These are phyloP conservation scores for Taenioides sp. DNA, from an alignment of 2,797 vertebrate genomes.

Conservation along the genomic window DNA sequence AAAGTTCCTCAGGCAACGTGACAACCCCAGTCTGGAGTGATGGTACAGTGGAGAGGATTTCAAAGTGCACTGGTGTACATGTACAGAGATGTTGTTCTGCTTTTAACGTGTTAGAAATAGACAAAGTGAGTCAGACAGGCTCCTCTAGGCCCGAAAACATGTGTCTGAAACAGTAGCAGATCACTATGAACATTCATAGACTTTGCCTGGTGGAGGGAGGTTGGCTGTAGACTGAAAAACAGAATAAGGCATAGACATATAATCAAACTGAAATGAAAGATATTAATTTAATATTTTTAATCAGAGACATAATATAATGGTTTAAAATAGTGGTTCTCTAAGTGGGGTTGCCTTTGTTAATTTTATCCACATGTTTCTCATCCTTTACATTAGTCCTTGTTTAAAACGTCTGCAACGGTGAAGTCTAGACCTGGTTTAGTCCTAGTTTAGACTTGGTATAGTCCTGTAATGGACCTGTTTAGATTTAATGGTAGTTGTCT, in stretches of 20 bases:
- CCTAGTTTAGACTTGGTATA: no score
- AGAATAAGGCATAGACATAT: neutral
- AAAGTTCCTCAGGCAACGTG: slow-evolving; percentile 52
- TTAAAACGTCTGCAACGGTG: no score
- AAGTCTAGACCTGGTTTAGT: no score
- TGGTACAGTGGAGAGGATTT: slow-evolving; percentile 9
- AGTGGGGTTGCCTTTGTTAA: no score
- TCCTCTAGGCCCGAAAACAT: slow-evolving; percentile 63
- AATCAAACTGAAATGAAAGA: no score
- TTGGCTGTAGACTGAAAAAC: neutral
- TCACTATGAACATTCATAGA: slow-evolving; percentile 18
- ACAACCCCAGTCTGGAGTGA: slow-evolving; percentile 29
- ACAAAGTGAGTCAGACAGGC: slow-evolving; percentile 56
- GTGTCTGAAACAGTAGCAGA: slow-evolving; percentile 60
- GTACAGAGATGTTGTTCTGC: slow-evolving; percentile 18
- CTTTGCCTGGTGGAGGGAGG: slow-evolving; percentile 2
- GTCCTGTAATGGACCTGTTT: no score
- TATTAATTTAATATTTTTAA: no score
- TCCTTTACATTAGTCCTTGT: no score
- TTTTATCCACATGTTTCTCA: no score
- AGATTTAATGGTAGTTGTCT: no score
- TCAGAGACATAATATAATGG: no score
- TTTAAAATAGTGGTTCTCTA: no score
- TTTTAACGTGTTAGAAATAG: slow-evolving; percentile 48
- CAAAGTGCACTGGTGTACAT: slow-evolving; percentile 15